Evolutionary conservation across 2,797 vertebrate species (phyloP).

Genomic region (Sciurus carolinensis): DNA sequence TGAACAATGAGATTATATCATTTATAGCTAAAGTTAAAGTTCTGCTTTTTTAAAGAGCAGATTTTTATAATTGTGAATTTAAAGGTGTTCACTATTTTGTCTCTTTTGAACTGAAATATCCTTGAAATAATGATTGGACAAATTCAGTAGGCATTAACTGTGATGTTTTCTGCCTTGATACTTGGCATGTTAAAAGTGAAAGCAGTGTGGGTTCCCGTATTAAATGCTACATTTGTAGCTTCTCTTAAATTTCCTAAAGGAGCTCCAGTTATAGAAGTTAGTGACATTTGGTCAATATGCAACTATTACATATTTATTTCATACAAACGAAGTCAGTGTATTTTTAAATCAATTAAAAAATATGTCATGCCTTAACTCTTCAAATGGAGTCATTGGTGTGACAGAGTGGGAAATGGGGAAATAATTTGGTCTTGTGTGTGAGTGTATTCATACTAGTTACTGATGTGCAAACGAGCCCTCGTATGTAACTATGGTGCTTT

Average conservation of each 20-base stretch:
- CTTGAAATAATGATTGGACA: conserved; percentile 47
- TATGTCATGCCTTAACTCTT: conserved; percentile 49
- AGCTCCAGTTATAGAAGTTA: conserved; percentile 47
- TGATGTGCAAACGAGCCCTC: conserved; percentile 70
- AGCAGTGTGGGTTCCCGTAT: not conserved
- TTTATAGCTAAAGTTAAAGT: conserved; percentile 90
- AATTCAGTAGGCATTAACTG: conserved; percentile 59
- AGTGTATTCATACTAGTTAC: conserved; percentile 40
- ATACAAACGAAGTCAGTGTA: conserved; percentile 68
- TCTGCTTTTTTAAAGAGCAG: conserved; percentile 81
- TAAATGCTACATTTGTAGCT: conserved; percentile 45
- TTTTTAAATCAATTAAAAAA: conserved; percentile 69
- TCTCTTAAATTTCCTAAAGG: conserved; percentile 62
- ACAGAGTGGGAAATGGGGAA: conserved; percentile 60
- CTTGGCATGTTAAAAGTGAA: conserved; percentile 75
- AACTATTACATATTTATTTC: conserved; percentile 53
- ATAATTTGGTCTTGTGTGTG: conserved; percentile 50
- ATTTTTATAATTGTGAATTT: conserved; percentile 61
- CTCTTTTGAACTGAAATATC: conserved; percentile 65
- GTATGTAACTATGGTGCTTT: conserved; percentile 76
- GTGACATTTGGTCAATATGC: conserved; percentile 46
- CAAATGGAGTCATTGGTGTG: conserved; percentile 54
- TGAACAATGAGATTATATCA: conserved; percentile 93
- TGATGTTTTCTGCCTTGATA: conserved; percentile 39
- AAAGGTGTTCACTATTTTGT: conserved; percentile 68